A percentile compares a stretch with the other conserved stretches of the same genome.
Evolutionary conservation across 1,140 invertebrate genomes (phyloP).

Genomic region (Tetramorium simillimum): DNA sequence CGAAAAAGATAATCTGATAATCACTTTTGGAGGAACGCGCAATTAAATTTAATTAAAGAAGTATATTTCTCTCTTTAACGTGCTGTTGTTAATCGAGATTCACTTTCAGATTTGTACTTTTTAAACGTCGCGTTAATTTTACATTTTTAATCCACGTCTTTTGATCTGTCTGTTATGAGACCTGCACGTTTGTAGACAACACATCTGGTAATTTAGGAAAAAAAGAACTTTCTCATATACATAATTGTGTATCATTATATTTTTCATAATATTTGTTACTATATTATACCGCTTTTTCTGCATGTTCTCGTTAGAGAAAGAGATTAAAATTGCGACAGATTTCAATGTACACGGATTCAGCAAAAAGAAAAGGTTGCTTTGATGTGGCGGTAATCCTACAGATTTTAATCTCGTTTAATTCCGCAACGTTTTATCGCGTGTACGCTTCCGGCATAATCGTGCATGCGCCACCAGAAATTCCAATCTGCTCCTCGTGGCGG

Average conservation of each 20-base stretch:
- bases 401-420: constrained; percentile 63
- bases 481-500: constrained; percentile 47
- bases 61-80: neutral
- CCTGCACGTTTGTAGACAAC: neutral
- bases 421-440: constrained; percentile 55
- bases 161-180: neutral
- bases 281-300: constrained; percentile 5
- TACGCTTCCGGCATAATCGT: constrained; percentile 57
- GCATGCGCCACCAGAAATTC: constrained; percentile 55
- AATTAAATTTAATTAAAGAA: neutral
- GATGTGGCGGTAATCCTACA: constrained; percentile 49
- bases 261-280: constrained; percentile 17
- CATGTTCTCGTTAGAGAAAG: constrained; percentile 20
- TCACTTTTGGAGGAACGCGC: neutral
- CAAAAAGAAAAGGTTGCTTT: constrained; percentile 43
- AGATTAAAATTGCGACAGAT: constrained; percentile 54
- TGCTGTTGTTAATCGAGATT: neutral
- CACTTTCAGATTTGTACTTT: neutral
- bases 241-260: constrained; percentile 21
- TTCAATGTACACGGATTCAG: constrained; percentile 36
- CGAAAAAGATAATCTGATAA: neutral
- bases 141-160: constrained; percentile 8
- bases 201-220: neutral
- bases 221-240: neutral
- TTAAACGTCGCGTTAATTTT: neutral